Conservation (phyloP, 2,888 invertebrate species). For the Harpalus rufipes region DNA sequence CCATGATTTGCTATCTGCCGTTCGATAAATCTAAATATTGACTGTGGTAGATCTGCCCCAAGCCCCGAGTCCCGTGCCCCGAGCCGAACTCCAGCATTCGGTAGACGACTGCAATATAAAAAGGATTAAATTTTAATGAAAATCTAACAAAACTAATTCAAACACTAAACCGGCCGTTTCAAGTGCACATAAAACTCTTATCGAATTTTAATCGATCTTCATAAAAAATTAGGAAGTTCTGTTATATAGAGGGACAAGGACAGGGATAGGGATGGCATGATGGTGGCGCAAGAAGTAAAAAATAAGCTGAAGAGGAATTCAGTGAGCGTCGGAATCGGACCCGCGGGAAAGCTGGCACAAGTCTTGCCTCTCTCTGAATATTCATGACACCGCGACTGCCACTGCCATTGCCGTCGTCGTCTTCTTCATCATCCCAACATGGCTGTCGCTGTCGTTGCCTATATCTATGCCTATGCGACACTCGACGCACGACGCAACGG, state of each 20-base stretch:
- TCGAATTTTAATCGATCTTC: constrained; percentile 63
- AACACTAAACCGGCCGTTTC: constrained; percentile 65
- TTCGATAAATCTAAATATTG: constrained; percentile 67
- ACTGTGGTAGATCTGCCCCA: constrained; percentile 59
- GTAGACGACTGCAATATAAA: constrained; percentile 70
- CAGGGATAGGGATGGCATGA: background rate
- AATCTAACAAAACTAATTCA: constrained; percentile 72
- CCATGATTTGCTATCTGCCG: constrained; percentile 64
- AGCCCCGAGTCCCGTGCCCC: constrained; percentile 29
- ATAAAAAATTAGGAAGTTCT: constrained; percentile 59
- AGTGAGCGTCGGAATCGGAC: constrained; percentile 63
- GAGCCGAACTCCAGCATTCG: constrained; percentile 36
- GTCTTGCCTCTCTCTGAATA: constrained; percentile 60
- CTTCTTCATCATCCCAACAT: constrained; percentile 10
- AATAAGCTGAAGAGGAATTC: constrained; percentile 55
- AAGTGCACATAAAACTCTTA: constrained; percentile 65
- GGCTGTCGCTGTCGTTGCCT: background rate
- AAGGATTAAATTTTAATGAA: constrained; percentile 74
- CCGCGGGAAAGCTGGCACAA: constrained; percentile 62
- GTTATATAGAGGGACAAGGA: constrained; percentile 9
- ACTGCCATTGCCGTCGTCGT: constrained; percentile 28
- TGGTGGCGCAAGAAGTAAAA: background rate
- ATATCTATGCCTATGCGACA: background rate
- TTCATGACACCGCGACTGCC: constrained; percentile 50
- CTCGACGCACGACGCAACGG: constrained; percentile 42